Base-by-base conservation (phyloP, 2,888 invertebrate species). In the Dasysyrphus albostriatus region DNA sequence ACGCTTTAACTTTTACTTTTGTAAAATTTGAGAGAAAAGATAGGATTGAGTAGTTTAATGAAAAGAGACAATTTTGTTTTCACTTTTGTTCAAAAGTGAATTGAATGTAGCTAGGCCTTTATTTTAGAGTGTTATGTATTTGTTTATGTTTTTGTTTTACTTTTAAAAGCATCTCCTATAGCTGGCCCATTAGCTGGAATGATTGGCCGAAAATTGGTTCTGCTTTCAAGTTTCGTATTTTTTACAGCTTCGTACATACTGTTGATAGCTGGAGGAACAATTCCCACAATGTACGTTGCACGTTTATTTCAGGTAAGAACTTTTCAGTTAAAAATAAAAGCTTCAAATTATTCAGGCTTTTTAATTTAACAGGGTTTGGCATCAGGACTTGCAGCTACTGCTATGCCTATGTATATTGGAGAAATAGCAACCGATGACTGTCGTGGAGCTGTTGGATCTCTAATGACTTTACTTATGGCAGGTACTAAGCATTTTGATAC, bases 381-480 rank as follows among this genome's bases (percentile, higher is more conserved):
- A 0, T 94, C 95, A 0, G 96, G 96, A 0, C 94, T 95, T 90
- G 93, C 95, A 14, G 96, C 95, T 92, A 95, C 96, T 0, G 94
- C 96, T 0, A 94, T 95, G 0, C 97, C 98, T 0, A 96, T 97
- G 94, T 98, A 98, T 92, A 95, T 97, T 85, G 96, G 97, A 42
- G 98, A 98, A 92, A 96, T 97, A 59, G 94, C 97, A 7, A 95
- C 96, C 88, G 95, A 96, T 83, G 95, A 96, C 34, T 94, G 96
- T 14, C 94, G 98, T 88, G 98, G 98, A 0, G 95, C 96, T 0
- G 93, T 98, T 0, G 97, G 97, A 0, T 96, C 97, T 0, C 95
- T 96, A 80, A 95, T 98, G 89, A 96, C 96, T 90, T 93, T 95
- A 54, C 96, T 96, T 94, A 94, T 0, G 84, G 92, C 92, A 77